Percentiles rank a stretch among this genome's conserved stretches.
Conservation (phyloP, 1,140 invertebrate genomes). For the Plectrocnemia conspersa region DNA sequence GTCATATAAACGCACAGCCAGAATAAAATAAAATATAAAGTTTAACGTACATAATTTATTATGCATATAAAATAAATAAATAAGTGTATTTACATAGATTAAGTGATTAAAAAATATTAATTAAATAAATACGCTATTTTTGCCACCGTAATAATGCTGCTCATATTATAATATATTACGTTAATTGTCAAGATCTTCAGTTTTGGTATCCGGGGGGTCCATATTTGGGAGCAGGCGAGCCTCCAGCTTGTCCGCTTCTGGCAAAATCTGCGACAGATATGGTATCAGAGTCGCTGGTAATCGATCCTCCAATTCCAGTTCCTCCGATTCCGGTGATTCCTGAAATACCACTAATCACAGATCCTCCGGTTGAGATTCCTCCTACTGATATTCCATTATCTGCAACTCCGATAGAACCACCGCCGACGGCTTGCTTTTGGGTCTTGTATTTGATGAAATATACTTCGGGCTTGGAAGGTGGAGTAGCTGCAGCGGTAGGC, state of each 20-base stretch:
- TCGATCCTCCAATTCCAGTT: background rate
- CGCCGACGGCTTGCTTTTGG: constrained; percentile 38
- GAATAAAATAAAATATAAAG: no score
- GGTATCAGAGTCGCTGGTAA: background rate
- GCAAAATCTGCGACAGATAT: constrained; percentile 1
- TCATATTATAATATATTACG: no score
- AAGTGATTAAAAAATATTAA: background rate
- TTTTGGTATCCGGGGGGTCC: constrained; percentile 18
- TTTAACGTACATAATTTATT: no score
- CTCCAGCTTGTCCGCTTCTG: background rate
- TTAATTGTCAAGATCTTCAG: background rate
- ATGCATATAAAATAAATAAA: constrained; percentile 1
- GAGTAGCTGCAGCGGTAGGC: constrained; percentile 63
- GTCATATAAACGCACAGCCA: no score
- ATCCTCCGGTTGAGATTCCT: constrained; percentile 9
- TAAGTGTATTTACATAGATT: constrained; percentile 1
- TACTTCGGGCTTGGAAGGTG: constrained; percentile 63
- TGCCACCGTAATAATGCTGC: background rate
- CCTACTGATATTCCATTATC: background rate
- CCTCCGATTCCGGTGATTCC: constrained; percentile 8
- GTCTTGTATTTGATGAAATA: constrained; percentile 66
- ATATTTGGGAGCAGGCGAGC: constrained; percentile 23
- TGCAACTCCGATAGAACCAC: constrained; percentile 34
- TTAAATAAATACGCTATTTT: background rate
- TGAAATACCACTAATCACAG: background rate